Evolutionary conservation across 1,140 invertebrate species (phyloP), one percentile per base, ranked within the genome.

Genomic region (Calliopsis andreniformis): DNA sequence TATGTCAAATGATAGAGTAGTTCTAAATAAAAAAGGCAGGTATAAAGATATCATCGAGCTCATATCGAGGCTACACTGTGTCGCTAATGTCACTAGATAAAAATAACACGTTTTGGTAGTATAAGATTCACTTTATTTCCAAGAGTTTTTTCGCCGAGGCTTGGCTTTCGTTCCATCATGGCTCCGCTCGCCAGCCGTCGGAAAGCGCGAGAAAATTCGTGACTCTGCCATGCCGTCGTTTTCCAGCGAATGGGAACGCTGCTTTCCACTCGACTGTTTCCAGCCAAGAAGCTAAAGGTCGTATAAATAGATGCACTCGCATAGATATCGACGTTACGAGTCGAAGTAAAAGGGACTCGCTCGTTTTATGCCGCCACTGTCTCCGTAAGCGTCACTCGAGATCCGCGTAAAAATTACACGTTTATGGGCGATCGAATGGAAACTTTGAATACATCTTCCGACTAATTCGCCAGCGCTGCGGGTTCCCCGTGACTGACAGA

Each of bases 221-320:
- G 35, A 30, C 1, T 18, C 3, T 3, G 16, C 8, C 23, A 18
- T 14, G 39, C 1, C 5, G 5, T n/a, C 8, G 39, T 6, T 23
- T 23, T 14, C n/a, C 69, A 35, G 67, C 25, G 69, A 71, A 53
- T 71, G 45, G 69, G 51, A 71, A 71, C 23, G 35, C 39, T 25
- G 35, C 20, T 42, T 61, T 61, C 32, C 58, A 61, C 35, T 59
- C 23, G 16, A 18, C 23, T 20, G 18, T 47, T 49, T 62, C 39
- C 39, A 43, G 23, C 12, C 18, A 63, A 23, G 42, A 10, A 43
- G 18, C 2, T 10, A 30, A 23, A 30, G 47, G 43, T 59, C 64
- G 51, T 69, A 53, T 76, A 76, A 58, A 69, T 69, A 76, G 43
- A 68, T 61, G 47, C 43, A 58, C 55, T 59, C 64, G 64, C 64